These are phyloP conservation scores for Peromyscus maniculatus DNA, from an alignment of 2,113 vertebrate genomes.

Conservation along the genomic window DNA sequence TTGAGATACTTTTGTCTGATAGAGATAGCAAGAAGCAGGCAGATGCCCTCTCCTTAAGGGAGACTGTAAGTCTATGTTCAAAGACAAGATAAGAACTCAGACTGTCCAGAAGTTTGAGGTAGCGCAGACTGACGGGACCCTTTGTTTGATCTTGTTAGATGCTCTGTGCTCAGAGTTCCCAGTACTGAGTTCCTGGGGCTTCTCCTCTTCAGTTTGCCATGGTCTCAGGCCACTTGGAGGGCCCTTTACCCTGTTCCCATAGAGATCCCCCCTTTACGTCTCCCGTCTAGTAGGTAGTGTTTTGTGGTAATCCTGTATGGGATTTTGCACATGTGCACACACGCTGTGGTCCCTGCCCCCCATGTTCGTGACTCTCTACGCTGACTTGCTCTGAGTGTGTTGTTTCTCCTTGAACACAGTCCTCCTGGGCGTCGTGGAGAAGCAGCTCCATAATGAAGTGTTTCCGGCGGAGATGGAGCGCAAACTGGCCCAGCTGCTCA, in stretches of 20 bases:
- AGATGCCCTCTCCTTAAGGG: not conserved
- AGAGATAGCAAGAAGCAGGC: not conserved
- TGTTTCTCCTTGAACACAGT: slow-evolving; percentile 80
- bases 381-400: not conserved
- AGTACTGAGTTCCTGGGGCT: not conserved
- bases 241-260: not conserved
- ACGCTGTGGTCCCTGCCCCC: rapidly evolving
- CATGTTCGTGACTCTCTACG: no score
- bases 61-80: not conserved
- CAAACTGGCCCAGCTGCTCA: slow-evolving; percentile 93
- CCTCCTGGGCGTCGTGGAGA: slow-evolving; percentile 93
- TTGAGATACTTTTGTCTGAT: not conserved
- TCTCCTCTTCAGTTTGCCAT: not conserved
- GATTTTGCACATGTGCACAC: not conserved
- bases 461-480: slow-evolving; percentile 97
- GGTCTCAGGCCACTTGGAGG: not conserved
- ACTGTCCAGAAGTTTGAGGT: not conserved
- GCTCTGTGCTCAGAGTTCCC: not conserved
- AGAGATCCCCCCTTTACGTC: not conserved
- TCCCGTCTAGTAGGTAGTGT: not conserved
- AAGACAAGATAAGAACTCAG: not conserved
- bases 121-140: not conserved
- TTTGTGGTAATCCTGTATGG: not conserved
- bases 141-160: not conserved
- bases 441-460: slow-evolving; percentile 90